Conservation (phyloP, 2,113 vertebrate species). For the Bungarus multicinctus region DNA sequence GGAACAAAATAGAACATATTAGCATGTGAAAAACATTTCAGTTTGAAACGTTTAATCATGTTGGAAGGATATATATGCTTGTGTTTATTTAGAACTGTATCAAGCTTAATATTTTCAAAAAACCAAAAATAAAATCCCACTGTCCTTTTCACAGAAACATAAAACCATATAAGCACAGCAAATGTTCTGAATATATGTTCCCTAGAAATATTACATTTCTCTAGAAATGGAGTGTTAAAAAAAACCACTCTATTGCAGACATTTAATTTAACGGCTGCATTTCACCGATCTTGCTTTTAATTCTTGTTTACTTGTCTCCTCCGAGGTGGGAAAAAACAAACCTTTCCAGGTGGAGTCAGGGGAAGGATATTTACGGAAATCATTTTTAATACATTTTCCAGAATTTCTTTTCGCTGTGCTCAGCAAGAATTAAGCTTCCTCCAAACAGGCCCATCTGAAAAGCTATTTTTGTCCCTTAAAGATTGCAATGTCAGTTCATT, state of each 20-base stretch:
- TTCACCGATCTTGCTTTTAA: slow-evolving; percentile 1
- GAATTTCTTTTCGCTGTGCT: neutral
- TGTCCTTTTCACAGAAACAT: neutral
- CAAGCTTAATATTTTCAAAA: neutral
- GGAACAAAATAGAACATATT: neutral
- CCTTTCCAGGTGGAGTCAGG: neutral
- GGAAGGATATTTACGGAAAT: slow-evolving; percentile 45
- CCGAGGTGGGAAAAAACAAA: slow-evolving; percentile 25
- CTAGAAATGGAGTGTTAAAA: neutral
- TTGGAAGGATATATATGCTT: neutral
- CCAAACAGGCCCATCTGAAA: slow-evolving; percentile 32
- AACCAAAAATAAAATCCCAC: slow-evolving; percentile 18
- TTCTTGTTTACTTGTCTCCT: slow-evolving; percentile 42
- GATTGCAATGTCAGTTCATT: slow-evolving; percentile 41
- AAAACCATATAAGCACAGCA: slow-evolving; percentile 10
- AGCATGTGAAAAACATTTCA: neutral
- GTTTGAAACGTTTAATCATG: neutral
- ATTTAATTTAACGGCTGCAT: slow-evolving; percentile 47
- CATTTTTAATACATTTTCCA: slow-evolving; percentile 36
- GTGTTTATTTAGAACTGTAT: neutral
- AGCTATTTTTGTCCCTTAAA: slow-evolving; percentile 37
- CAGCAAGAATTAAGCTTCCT: slow-evolving; percentile 25
- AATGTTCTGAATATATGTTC: slow-evolving; percentile 34
- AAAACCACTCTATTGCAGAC: slow-evolving; percentile 16
- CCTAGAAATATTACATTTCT: neutral